Base-by-base conservation (phyloP, 92 coral and sea anemone genomes). In the Virgularia gustaviana region DNA sequence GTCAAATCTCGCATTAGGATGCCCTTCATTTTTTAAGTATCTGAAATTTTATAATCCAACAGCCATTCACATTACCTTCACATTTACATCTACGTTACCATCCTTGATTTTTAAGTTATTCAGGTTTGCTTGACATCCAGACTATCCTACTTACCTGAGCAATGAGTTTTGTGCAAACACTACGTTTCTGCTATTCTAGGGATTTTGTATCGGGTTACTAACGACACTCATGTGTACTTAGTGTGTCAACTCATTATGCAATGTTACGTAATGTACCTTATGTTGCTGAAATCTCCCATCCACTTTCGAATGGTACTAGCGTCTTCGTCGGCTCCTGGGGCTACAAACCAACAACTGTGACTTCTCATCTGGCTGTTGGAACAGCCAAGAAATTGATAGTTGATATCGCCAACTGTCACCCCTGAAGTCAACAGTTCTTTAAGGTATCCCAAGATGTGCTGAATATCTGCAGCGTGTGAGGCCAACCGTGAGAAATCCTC, bases 271-370 rank as follows among this genome's bases (percentile, higher is more conserved):
- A n/a, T 51, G 29, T 49, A 67, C 74, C 74, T 79, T 51, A 91
- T 88, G n/a, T 63, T 43, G 32, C 85, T 83, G 59, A 91, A 72
- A 44, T 88, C 83, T 10, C 97, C 97, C 53, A 91, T 85, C 20
- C 89, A 88, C 30, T 66, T 74, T 61, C 97, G 72, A 57, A 91
- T 91, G 28, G 79, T 74, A 49, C 73, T 84, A 43, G 95, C 87
- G 9, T 68, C 70, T 32, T 70, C 57, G 35, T 74, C 38, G 15
- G 87, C 85, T 56, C 82, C 87, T 20, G 59, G 78, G 18, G 88
- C 90, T 37, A 79, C 89, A 25, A 91, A 72, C 97, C 97, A 91
- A 3, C 95, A 95, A 19, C 97, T 95, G 70, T 91, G 97, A 16
- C 89, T 89, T 19, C 97, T 81, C 64, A 91, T 43, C 70, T 91